phyloP scores from a whole-genome alignment of 2,888 invertebrate species.

The Spodoptera picta region DNA sequence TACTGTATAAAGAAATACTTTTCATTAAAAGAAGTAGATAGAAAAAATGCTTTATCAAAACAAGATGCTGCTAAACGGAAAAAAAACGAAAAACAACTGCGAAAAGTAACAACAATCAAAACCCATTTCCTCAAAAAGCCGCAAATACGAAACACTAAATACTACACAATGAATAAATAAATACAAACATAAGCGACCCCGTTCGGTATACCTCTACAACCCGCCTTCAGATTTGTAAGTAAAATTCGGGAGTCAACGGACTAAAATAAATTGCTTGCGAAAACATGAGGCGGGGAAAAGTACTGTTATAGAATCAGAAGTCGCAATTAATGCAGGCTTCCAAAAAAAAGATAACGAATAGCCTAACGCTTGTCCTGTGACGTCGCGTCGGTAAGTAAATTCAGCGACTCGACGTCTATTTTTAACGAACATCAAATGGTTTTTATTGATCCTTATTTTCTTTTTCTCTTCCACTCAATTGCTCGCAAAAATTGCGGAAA shows the following conservation, averaged over 20 bases:
- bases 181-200: conserved; percentile 29
- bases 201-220: conserved; percentile 54
- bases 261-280: conserved; percentile 78
- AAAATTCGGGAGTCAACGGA: conserved; percentile 74
- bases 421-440: conserved; percentile 40
- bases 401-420: conserved; percentile 20
- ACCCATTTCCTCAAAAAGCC: conserved; percentile 8
- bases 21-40: not conserved
- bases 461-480: conserved; percentile 37
- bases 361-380: conserved; percentile 56
- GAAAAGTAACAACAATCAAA: conserved; percentile 1
- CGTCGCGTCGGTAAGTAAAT: conserved; percentile 54
- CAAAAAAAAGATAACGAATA: conserved; percentile 61
- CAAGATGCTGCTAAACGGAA: not conserved
- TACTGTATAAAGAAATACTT: not conserved
- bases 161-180: conserved; percentile 14
- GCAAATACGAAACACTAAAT: conserved; percentile 21
- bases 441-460: conserved; percentile 34
- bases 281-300: conserved; percentile 68
- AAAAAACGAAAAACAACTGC: not conserved
- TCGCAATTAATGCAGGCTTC: conserved; percentile 76
- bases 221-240: conserved; percentile 70
- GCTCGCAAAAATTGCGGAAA: conserved; percentile 31
- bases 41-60: not conserved
- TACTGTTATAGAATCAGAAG: conserved; percentile 73